Conservation (phyloP, 2,113 vertebrate genomes). For the Rattus rattus region DNA sequence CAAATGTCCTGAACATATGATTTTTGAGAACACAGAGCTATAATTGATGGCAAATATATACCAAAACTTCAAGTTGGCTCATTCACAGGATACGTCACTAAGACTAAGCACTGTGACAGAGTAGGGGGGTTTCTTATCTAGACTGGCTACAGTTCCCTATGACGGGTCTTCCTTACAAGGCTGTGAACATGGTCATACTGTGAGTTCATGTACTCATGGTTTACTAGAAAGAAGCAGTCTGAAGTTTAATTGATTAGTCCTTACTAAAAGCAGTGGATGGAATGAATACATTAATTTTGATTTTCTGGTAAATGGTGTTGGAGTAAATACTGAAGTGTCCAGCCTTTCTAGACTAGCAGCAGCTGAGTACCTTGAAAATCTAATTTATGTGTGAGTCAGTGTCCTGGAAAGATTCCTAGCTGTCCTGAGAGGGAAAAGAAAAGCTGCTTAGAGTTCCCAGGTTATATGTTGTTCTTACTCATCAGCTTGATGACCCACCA, state of each 20-base stretch:
- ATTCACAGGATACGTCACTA: background rate
- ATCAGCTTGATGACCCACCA: background rate
- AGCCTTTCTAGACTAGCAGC: background rate
- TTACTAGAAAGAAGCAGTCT: background rate
- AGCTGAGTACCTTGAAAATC: background rate
- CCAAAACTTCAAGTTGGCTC: background rate
- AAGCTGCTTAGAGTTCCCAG: background rate
- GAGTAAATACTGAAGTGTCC: slow-evolving; percentile 23
- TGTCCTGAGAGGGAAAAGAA: background rate
- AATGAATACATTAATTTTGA: background rate
- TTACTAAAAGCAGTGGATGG: background rate
- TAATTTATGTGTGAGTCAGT: slow-evolving; percentile 12
- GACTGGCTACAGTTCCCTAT: background rate
- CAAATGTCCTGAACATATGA: background rate
- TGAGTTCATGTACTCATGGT: background rate
- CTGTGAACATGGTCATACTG: background rate
- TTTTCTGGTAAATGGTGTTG: slow-evolving; percentile 27
- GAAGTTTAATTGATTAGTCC: background rate
- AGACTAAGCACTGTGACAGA: background rate
- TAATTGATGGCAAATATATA: background rate
- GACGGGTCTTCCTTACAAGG: background rate
- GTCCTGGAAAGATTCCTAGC: background rate
- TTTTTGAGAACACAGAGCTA: background rate
- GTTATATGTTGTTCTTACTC: background rate
- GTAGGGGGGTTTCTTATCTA: background rate